Conservation (phyloP, 1,140 invertebrate species). For the Thaumetopoea pityocampa region DNA sequence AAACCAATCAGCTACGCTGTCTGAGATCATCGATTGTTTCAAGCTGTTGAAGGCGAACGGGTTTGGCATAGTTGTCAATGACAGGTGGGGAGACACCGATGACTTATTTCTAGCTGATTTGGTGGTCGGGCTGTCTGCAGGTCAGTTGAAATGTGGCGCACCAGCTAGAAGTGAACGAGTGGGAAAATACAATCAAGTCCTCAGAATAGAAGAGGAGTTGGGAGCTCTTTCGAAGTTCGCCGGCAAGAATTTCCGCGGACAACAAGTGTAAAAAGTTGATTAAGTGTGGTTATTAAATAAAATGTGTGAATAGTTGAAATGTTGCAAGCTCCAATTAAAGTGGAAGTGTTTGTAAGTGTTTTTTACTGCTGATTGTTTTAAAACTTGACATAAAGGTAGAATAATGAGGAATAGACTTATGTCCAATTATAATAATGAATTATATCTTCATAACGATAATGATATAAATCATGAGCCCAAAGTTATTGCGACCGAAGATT, state of each 20-base stretch:
- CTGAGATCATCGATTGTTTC: slow-evolving; percentile 95
- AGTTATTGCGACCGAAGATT: no score
- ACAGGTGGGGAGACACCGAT: slow-evolving; percentile 95
- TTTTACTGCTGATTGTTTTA: no score
- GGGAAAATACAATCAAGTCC: slow-evolving; percentile 98
- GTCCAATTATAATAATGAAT: no score
- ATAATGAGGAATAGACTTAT: no score
- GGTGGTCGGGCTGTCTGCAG: slow-evolving; percentile 96
- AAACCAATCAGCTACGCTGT: slow-evolving; percentile 97
- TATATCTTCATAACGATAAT: no score
- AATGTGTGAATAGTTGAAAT: no score
- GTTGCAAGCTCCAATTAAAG: no score
- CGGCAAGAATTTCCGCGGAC: slow-evolving; percentile 91
- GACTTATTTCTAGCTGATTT: slow-evolving; percentile 98
- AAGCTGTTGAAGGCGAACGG: slow-evolving; percentile 91
- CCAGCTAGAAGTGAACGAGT: slow-evolving; percentile 97
- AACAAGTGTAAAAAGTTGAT: slow-evolving; percentile 22
- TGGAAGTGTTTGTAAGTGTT: no score
- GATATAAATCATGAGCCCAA: no score
- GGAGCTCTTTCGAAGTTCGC: slow-evolving; percentile 93
- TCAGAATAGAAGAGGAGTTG: slow-evolving; percentile 98
- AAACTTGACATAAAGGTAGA: no score
- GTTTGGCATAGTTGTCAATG: slow-evolving; percentile 97
- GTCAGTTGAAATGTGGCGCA: slow-evolving; percentile 98
- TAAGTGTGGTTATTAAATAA: neutral